Conservation (phyloP, 37 sponge, comb jelly and placozoan species). For the Cladorhizidae sp. region DNA sequence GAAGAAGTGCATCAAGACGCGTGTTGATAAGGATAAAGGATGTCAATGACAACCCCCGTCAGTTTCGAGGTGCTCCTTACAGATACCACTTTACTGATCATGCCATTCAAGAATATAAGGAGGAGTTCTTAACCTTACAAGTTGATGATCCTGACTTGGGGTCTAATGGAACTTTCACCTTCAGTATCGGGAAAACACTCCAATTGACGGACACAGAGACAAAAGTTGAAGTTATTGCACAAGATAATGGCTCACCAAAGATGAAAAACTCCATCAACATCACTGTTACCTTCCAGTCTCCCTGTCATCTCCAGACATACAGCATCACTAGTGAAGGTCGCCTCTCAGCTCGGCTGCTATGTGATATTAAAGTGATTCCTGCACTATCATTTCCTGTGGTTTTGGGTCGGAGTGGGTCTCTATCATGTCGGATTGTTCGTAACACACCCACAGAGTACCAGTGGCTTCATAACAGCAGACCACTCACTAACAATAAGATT, state of each 20-base stretch:
- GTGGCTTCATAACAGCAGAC: conserved; percentile 47
- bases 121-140: background rate
- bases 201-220: background rate
- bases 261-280: conserved; percentile 23
- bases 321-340: background rate
- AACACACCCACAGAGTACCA: conserved; percentile 47
- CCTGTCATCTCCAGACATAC: conserved; percentile 36
- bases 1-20: background rate
- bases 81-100: background rate
- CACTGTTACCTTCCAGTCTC: conserved; percentile 17
- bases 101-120: background rate
- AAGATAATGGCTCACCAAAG: conserved; percentile 49
- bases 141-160: conserved; percentile 67
- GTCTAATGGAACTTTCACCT: conserved; percentile 48
- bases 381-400: background rate
- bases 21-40: conserved; percentile 48
- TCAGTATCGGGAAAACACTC: background rate
- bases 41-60: conserved; percentile 76
- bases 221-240: conserved; percentile 34
- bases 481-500: background rate
- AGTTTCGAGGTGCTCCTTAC: conserved; percentile 19
- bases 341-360: conserved; percentile 18
- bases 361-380: conserved; percentile 5
- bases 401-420: background rate
- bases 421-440: conserved; percentile 5